phyloP scores from a whole-genome alignment of 2,888 invertebrate species.

The Callyntrura sp. region DNA sequence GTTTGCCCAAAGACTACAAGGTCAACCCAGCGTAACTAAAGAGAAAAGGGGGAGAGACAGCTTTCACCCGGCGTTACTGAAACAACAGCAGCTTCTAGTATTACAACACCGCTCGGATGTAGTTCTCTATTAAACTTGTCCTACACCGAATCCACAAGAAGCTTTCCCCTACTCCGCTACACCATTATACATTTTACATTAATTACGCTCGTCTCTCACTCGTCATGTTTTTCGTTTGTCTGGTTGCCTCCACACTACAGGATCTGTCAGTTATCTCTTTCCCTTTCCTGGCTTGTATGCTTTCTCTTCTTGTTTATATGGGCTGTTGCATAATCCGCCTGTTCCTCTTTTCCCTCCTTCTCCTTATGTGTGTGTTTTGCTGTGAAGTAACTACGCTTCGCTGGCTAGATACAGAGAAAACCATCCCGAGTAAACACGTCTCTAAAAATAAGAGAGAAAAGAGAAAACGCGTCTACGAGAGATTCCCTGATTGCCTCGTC shows the following conservation, averaged over 20 bases:
- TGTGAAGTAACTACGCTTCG: neutral
- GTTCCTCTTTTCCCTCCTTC: too few species aligned
- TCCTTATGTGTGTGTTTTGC: neutral
- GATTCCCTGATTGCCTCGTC: neutral
- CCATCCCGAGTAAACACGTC: neutral
- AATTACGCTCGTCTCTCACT: slow-evolving; percentile 33
- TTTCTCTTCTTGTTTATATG: neutral
- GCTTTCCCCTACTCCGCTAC: neutral
- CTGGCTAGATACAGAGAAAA: neutral
- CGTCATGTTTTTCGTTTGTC: too few species aligned
- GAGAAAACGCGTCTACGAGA: neutral
- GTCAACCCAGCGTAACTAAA: too few species aligned
- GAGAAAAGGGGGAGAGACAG: too few species aligned
- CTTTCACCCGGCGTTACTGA: too few species aligned
- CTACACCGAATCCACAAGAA: neutral
- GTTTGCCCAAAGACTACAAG: too few species aligned
- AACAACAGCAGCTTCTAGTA: too few species aligned
- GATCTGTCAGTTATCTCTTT: neutral
- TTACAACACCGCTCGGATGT: too few species aligned
- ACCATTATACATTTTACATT: slow-evolving; percentile 47
- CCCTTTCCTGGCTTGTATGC: neutral
- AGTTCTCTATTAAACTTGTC: too few species aligned
- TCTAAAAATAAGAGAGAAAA: neutral
- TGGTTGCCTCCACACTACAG: neutral
- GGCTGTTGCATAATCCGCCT: neutral